These are phyloP conservation scores for Seriola dumerili DNA, from an alignment of 2,113 vertebrate genomes.

Conservation along the genomic window DNA sequence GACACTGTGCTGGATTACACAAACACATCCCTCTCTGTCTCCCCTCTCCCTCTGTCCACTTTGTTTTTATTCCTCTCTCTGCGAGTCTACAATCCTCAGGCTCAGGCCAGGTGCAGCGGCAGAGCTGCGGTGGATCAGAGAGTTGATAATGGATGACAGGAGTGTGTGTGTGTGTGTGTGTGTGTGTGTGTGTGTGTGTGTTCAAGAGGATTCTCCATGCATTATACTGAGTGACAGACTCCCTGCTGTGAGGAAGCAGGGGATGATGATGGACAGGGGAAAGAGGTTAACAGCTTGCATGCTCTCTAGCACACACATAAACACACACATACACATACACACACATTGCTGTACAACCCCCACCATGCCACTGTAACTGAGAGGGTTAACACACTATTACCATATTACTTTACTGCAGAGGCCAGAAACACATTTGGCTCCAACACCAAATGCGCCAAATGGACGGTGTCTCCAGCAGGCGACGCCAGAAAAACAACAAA, in stretches of 20 bases:
- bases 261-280: slow-evolving; percentile 49
- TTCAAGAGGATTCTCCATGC: slow-evolving; percentile 56
- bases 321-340: neutral
- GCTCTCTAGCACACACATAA: slow-evolving; percentile 28
- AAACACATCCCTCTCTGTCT: slow-evolving; percentile 12
- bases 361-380: slow-evolving; percentile 11
- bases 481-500: slow-evolving; percentile 62
- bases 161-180: slow-evolving; percentile 34
- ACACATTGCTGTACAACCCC: neutral
- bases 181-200: slow-evolving; percentile 32
- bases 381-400: slow-evolving; percentile 50
- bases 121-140: slow-evolving; percentile 60
- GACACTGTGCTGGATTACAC: neutral
- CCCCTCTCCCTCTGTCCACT: slow-evolving; percentile 34
- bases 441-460: slow-evolving; percentile 63
- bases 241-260: slow-evolving; percentile 41
- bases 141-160: slow-evolving; percentile 59
- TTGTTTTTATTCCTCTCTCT: slow-evolving; percentile 38
- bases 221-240: slow-evolving; percentile 54
- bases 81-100: slow-evolving; percentile 38
- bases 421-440: slow-evolving; percentile 65
- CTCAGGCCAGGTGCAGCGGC: slow-evolving; percentile 63
- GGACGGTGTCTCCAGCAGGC: slow-evolving; percentile 57
- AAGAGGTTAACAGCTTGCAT: slow-evolving; percentile 61
- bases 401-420: slow-evolving; percentile 50